phyloP scores from a whole-genome alignment of 2,797 vertebrate species.

The Anguilla anguilla region DNA sequence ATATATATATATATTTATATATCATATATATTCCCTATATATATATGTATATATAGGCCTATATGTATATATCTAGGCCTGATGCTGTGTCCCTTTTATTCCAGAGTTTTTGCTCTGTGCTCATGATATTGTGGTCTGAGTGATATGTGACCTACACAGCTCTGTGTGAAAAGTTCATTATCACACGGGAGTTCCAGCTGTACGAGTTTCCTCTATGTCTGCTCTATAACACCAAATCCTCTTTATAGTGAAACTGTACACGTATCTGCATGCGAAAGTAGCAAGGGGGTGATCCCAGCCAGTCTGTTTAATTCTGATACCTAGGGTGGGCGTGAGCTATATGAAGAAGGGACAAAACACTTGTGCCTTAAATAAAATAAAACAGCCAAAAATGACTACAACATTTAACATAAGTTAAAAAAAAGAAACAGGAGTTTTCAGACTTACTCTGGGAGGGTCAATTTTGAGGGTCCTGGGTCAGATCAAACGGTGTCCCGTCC shows the following conservation, averaged over 20 bases:
- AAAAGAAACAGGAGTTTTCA: neutral
- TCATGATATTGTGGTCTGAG: neutral
- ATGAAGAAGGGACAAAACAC: neutral
- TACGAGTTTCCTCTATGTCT: neutral
- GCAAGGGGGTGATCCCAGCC: too few species aligned
- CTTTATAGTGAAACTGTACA: too few species aligned
- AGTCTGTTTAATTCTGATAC: neutral
- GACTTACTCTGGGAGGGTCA: constrained; percentile 14
- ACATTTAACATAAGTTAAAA: too few species aligned
- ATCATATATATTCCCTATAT: too few species aligned
- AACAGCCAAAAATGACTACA: neutral
- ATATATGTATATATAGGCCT: too few species aligned
- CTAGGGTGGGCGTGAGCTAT: neutral
- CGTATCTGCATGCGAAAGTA: too few species aligned
- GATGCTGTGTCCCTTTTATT: too few species aligned
- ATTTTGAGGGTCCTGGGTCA: neutral
- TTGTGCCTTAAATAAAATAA: neutral
- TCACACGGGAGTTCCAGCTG: neutral
- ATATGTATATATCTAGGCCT: too few species aligned
- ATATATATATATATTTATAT: too few species aligned
- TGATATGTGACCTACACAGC: neutral
- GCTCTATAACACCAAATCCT: too few species aligned
- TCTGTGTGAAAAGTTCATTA: neutral
- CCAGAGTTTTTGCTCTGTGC: neutral
- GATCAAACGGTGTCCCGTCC: neutral